Evolutionary conservation across 2,113 vertebrate genomes (phyloP), one percentile per base, ranked within the genome.

Genomic region (Carollia perspicillata): DNA sequence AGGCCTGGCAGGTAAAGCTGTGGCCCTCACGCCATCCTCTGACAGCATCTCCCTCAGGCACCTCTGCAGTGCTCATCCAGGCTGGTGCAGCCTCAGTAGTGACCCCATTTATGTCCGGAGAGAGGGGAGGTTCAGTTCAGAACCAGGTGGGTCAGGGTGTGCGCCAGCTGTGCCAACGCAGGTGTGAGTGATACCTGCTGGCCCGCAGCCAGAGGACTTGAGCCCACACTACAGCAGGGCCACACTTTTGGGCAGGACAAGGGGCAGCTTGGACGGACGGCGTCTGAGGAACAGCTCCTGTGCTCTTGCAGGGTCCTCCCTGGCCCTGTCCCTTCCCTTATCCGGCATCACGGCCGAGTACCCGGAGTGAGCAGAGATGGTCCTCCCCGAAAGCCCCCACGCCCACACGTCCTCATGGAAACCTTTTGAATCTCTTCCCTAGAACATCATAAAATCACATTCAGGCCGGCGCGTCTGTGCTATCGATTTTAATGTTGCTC

Each of bases 141-240:
- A 95, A 78, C 68, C 28, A 1, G 16, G 35, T 6, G 69, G 69
- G 68, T 44, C 81, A 8, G 58, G 51, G 35, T 8, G 0, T 22
- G 60, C 81, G 90, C 66, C 60, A 20, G 68, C 49, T 55, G 1
- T 8, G 42, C 85, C 84, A 44, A 81, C 81, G 37, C 63, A 10
- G 44, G 79, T 33, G 44, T 79, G 8, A 42, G 74, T 97, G 97
- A 93, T 87, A 58, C 87, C 42, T 49, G 83, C 51, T 95, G 71
- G 92, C 87, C n/a, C 7, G 65, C 87, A 86, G 80, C 51, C 89
- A 28, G 81, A 89, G 66, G 92, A 89, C 88, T 63, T 33, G 49
- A 78, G 84, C 94, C 92, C 89, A 35, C 2, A 18, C 44, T 63
- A 53, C 72, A 47, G 71, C 81, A 69, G 72, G 44, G 77, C 68